These are phyloP conservation scores for Nephrotoma guestfalica DNA, from an alignment of 2,888 invertebrate species.

Conservation along the genomic window DNA sequence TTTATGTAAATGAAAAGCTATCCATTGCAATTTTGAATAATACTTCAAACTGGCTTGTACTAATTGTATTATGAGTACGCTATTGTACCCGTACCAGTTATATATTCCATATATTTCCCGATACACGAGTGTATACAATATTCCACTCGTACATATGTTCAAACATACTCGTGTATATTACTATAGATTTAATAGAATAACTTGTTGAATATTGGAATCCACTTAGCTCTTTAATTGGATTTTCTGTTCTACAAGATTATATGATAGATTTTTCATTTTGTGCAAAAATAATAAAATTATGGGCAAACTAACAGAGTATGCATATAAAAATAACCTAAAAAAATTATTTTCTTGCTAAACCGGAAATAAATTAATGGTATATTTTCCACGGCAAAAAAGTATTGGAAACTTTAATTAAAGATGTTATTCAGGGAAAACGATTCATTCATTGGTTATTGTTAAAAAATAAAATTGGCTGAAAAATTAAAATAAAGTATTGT, in stretches of 20 bases:
- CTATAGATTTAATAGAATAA: not conserved
- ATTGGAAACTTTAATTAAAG: not conserved
- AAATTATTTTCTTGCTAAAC: not conserved
- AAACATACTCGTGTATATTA: not conserved
- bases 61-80: not conserved
- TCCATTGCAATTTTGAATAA: not conserved
- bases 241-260: not conserved
- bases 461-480: not conserved
- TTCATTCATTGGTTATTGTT: not conserved
- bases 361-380: not conserved
- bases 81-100: not conserved
- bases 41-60: not conserved
- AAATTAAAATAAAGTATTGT: not conserved
- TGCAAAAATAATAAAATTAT: not conserved
- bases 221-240: not conserved
- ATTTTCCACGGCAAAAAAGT: not conserved
- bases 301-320: not conserved
- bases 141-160: not conserved
- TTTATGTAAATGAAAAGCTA: not conserved
- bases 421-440: not conserved
- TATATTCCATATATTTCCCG: not conserved
- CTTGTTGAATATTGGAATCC: not conserved
- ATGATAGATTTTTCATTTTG: not conserved
- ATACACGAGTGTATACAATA: not conserved
- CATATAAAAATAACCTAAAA: not conserved